Conservation (phyloP, 2,888 invertebrate species). For the Drosophila kuntzei region DNA sequence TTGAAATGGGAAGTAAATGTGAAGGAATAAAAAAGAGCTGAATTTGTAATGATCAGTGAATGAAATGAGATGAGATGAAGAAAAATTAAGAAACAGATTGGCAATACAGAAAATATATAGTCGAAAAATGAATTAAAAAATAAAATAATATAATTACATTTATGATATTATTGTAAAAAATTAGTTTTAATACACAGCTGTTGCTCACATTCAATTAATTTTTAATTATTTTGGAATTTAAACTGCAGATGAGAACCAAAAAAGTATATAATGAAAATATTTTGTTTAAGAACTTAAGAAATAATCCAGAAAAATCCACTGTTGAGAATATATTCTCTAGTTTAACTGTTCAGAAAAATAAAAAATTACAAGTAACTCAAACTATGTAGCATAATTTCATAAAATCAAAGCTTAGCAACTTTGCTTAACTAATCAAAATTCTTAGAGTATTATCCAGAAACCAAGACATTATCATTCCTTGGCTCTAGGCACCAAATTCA, state of each 20-base stretch:
- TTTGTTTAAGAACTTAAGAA: too few relatives aligned
- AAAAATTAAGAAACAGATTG: background rate
- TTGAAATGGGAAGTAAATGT: background rate
- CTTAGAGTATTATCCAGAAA: background rate
- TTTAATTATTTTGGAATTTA: too few relatives aligned
- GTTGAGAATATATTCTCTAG: too few relatives aligned
- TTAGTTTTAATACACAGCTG: too few relatives aligned
- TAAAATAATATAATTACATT: background rate
- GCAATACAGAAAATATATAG: background rate
- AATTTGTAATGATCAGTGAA: background rate
- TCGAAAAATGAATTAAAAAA: background rate
- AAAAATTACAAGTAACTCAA: too few relatives aligned
- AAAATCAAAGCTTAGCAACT: background rate
- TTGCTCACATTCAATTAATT: too few relatives aligned
- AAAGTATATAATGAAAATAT: too few relatives aligned
- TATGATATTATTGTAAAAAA: too few relatives aligned
- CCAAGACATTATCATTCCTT: background rate
- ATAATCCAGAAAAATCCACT: too few relatives aligned
- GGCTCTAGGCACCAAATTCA: constrained; percentile 25
- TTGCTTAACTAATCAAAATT: constrained; percentile 29
- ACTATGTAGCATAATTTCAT: background rate
- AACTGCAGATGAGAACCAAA: too few relatives aligned
- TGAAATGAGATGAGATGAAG: background rate
- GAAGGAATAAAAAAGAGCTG: background rate
- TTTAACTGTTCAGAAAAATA: too few relatives aligned